phyloP scores from a whole-genome alignment of 2,797 vertebrate species.

The Rhinogobio ventralis region DNA sequence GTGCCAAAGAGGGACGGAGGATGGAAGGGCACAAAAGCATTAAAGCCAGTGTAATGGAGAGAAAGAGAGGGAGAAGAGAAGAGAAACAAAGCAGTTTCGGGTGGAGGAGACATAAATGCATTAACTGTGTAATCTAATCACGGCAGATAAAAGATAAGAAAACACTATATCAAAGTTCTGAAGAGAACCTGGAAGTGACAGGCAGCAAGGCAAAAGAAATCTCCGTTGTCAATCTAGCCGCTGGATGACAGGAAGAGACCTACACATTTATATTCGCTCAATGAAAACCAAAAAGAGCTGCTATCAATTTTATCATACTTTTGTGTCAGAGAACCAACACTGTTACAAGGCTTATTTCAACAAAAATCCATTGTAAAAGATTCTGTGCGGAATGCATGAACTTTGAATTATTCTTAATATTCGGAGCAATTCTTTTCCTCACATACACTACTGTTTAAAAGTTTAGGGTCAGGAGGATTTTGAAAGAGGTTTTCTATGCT shows the following conservation, averaged over 20 bases:
- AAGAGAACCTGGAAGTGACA: slow-evolving; percentile 53
- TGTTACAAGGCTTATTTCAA: neutral
- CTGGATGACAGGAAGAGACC: slow-evolving; percentile 38
- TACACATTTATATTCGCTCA: slow-evolving; percentile 27
- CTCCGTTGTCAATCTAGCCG: slow-evolving; percentile 30
- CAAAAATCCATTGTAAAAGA: neutral
- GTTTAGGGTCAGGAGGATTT: neutral
- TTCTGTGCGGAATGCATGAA: neutral
- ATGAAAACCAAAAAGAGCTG: neutral
- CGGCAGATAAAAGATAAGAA: slow-evolving; percentile 58
- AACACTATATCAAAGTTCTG: slow-evolving; percentile 53
- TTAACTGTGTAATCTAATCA: slow-evolving; percentile 63
- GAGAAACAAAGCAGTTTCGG: slow-evolving; percentile 41
- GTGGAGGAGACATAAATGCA: slow-evolving; percentile 52
- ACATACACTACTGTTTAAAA: neutral
- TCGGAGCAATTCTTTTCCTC: neutral
- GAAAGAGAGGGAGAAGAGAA: slow-evolving; percentile 14
- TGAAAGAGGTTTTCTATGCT: neutral
- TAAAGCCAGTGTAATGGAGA: neutral
- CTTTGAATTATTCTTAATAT: neutral
- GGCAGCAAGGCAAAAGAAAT: slow-evolving; percentile 42
- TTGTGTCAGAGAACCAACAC: neutral
- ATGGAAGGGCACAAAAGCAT: slow-evolving; percentile 15
- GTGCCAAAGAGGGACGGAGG: slow-evolving; percentile 3
- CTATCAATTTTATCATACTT: neutral